Base-by-base conservation (phyloP, 2,888 invertebrate genomes). In the Euplexia lucipara region DNA sequence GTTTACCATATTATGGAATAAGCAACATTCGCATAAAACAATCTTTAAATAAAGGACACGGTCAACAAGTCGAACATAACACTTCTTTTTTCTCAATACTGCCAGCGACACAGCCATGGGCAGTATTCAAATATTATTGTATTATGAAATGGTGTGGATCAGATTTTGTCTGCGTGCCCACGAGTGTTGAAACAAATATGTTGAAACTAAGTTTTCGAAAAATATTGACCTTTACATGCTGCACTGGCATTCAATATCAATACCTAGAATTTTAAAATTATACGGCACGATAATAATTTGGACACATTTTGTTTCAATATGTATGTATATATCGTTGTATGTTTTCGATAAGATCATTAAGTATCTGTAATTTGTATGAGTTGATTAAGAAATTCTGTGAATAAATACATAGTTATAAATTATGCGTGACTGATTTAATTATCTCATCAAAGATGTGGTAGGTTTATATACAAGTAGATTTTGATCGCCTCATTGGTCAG, bases 91-190 rank as follows among this genome's bases (percentile, higher is more conserved):
- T 51, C 18, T 22, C 20, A 16, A 53, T 35, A 37, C 47, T 41
- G 16, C 6, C n/a, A 22, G 2, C 26, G 32, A 8, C 16, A 35
- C 45, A 52, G 59, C 59, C 60, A 74, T 70, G 22, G 58, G 56
- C 53, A 67, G 56, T 79, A 75, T 82, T 74, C 54, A 78, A 78
- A 75, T 70, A 45, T 26, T 26, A 26, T 66, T 45, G 42, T 39
- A 41, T 83, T 75, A 75, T 78, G 84, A 81, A 83, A 84, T 70
- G 52, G 48, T 70, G 67, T 65, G 76, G 62, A 81, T 80, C 71
- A 67, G 63, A 75, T 67, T 66, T 66, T 64, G 70, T 63, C 26
- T 57, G 62, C 59, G 45, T 70, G 69, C 49, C 49, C 48, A 64
- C 53, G 22, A 64, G 16, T 83, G 78, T 57, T 65, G 83, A 69